Base-by-base conservation (phyloP, 2,888 invertebrate genomes). In the Meliscaeva auricollis region DNA sequence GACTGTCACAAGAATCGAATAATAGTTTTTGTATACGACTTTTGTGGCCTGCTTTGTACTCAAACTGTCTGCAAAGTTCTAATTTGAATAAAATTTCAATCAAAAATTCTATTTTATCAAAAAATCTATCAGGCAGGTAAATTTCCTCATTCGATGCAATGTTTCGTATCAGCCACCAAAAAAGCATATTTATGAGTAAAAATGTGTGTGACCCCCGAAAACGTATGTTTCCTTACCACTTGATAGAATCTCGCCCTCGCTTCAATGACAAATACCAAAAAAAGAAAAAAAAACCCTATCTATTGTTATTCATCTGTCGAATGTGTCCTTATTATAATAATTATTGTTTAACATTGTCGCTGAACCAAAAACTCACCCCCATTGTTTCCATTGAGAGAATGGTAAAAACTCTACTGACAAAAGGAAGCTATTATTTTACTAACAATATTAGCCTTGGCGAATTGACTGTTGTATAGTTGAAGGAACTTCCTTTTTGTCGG, bases 391-490 rank as follows among this genome's bases (percentile, higher is more conserved):
- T 38, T 50, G 56, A 44, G 17, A 32, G n/a, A 13, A 20, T 32
- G 38, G 13, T 38, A 32, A 32, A 11, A 56, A 70, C 64, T 48
- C 22, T 52, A 50, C 15, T 17, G 17, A 20, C 56, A 58, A 52
- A 50, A 68, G 58, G 70, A 76, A 81, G 66, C 77, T 77, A 66
- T 82, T 82, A 82, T 72, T 70, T 50, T 56, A 48, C 50, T 80
- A 80, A 80, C 74, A 60, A 70, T 54, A 74, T 80, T 80, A 80
- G 66, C 74, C 41, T 35, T 9, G 46, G 58, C 52, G 60, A 80
- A 80, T 79, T 68, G 73, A 58, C 58, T 58, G 38, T 32, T 73
- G 73, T 60, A 48, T 17, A 38, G 17, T 17, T 74, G 68, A 60
- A 56, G 7, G 62, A 44, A 62, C 44, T 62, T 44, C 44, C 41